Base-by-base conservation (phyloP, 2,797 vertebrate genomes). In the Takifugu ocellatus region DNA sequence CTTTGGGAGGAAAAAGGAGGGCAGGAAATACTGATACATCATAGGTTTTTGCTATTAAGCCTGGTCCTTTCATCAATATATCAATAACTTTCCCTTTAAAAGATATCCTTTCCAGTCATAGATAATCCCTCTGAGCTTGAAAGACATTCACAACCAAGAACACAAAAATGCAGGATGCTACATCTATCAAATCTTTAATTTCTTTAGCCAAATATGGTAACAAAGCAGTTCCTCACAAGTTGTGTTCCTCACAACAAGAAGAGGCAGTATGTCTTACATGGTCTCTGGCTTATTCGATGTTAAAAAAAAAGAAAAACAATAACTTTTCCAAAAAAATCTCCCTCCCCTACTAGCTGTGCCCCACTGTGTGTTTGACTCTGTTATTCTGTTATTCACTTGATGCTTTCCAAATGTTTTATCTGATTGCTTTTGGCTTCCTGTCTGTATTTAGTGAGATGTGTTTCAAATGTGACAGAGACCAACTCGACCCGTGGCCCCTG, bases 341-440 rank as follows among this genome's bases (percentile, higher is more conserved):
- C 63, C 45, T 14, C 51, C 2, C 63, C 45, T 14, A 49, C 2
- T 6, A 3, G 61, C 54, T 72, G 77, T 63, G 70, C 79, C 81
- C 78, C 72, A 66, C 70, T 77, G 72, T 74, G 68, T 51, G 72
- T 81, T 66, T 75, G 59, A 53, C 56, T 66, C 46, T 39, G 52
- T 33, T 57, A 71, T 59, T 21, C 75, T 64, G 76, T 83, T 75
- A 78, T 81, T 77, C 63, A 68, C 60, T 58, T 77, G 84, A 90
- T 86, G 56, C 72, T 83, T 90, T 88, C 84, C 90, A 91, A 86
- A 90, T 90, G 88, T 65, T 83, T 62, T 68, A 63, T 76, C 70
- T 80, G 85, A 89, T 86, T 75, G 66, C 77, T 61, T 42, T 76
- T 79, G 78, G 74, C 65, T 75, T 51, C 56, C 68, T 56, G 48